phyloP scores from a whole-genome alignment of 2,888 invertebrate species.

The Ormia ochracea region DNA sequence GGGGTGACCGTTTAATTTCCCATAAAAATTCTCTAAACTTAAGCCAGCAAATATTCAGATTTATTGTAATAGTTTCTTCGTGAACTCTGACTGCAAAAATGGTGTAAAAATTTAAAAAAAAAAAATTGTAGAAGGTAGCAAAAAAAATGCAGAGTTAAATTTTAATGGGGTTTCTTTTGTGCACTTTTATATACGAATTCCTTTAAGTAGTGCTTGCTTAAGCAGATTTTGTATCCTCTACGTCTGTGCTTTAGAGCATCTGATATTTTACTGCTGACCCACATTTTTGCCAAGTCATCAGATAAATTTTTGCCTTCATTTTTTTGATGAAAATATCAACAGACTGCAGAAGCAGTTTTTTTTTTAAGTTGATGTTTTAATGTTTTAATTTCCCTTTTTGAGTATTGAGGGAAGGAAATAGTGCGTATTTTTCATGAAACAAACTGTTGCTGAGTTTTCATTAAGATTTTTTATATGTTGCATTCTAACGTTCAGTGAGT shows the following conservation, averaged over 20 bases:
- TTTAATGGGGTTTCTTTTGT: background rate
- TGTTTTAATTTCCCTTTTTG: slow-evolving; percentile 42
- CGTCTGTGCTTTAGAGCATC: background rate
- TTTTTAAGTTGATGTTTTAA: slow-evolving; percentile 29
- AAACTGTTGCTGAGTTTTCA: slow-evolving; percentile 20
- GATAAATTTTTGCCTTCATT: slow-evolving; percentile 25
- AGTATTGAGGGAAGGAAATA: slow-evolving; percentile 11
- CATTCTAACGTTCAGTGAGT: background rate
- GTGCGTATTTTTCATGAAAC: background rate
- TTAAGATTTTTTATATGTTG: background rate
- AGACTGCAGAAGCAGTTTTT: background rate
- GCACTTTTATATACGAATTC: slow-evolving; percentile 10
- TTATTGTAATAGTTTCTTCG: slow-evolving; percentile 17
- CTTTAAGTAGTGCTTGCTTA: slow-evolving; percentile 34
- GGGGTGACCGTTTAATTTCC: background rate
- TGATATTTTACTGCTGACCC: slow-evolving; percentile 30
- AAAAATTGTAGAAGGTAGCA: background rate
- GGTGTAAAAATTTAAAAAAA: slow-evolving; percentile 31
- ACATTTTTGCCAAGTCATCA: slow-evolving; percentile 56
- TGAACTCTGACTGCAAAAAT: slow-evolving; percentile 40
- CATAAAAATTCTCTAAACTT: background rate
- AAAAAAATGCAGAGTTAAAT: background rate
- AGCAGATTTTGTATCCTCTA: background rate
- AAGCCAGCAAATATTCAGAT: background rate
- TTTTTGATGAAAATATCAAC: background rate